Base-by-base conservation (phyloP, 2,888 invertebrate genomes). In the Trichogramma evanescens region DNA sequence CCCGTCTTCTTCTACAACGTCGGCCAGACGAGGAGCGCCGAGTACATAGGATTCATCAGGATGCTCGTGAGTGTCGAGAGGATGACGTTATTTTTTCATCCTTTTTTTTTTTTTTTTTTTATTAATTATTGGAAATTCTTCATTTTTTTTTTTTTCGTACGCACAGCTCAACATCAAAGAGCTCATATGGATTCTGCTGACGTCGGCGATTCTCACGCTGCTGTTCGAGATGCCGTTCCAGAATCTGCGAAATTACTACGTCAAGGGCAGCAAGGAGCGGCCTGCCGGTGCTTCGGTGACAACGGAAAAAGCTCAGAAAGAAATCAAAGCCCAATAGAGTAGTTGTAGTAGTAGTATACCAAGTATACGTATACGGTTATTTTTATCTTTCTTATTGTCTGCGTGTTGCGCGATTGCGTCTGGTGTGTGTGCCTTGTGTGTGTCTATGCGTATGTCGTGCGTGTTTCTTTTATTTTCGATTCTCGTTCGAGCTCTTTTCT, bases 1-100 rank as follows among this genome's bases (percentile, higher is more conserved):
- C 88, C 88, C 4, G 82, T 87, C 58, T 88, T 84, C 72, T 88
- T 88, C 74, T 88, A 80, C 69, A 86, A 87, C 68, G 85, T 88
- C 43, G 88, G 88, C 3, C 80, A 80, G 56, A 82, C 82, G 46
- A 80, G 84, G 69, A 80, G 81, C 66, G 75, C 83, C 0, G 82
- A 84, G 63, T 79, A 84, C 63, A 86, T 83, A 67, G 81, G 79
- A 54, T 83, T 87, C 68, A 72, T 84, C 48, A 79, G 79, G 61
- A 79, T 82, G 71, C 78, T 83, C 76, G 86, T 86, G 76, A 80
- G 74, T 58, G 49, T 26, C 26, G 26, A 26, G 26, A 26, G 26
- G 26, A 26, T 13, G 39, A 49, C 7, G 40, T 26, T 56, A 39
- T 54, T 46, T 42, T 26, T 26, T 26, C 26, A 2, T 26, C 3